Evolutionary conservation across 2,797 vertebrate species (phyloP).

Genomic region (Hippocampus kuda): DNA sequence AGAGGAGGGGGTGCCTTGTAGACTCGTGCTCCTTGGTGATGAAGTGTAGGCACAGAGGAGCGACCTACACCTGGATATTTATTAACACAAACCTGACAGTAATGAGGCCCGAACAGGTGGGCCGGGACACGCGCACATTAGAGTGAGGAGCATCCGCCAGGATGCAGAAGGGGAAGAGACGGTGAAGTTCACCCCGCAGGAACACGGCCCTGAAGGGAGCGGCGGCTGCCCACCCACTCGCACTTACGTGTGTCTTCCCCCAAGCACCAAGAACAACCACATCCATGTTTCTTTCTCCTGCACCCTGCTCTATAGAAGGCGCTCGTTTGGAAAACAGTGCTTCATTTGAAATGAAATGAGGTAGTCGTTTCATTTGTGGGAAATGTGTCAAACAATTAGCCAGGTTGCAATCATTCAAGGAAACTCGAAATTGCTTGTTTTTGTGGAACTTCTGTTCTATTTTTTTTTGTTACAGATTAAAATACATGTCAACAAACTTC

Average conservation of each 20-base stretch:
- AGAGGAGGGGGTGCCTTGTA: slow-evolving; percentile 57
- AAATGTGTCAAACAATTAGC: neutral
- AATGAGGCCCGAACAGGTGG: slow-evolving; percentile 76
- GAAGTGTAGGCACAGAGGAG: slow-evolving; percentile 66
- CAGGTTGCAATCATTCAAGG: neutral
- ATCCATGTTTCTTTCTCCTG: slow-evolving; percentile 28
- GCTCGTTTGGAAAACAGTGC: neutral
- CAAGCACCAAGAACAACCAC: slow-evolving; percentile 29
- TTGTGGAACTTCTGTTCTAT: neutral
- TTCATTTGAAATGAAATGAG: neutral
- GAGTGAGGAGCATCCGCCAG: slow-evolving; percentile 64
- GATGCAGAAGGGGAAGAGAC: slow-evolving; percentile 59
- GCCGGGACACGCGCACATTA: slow-evolving; percentile 69
- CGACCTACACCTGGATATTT: slow-evolving; percentile 76
- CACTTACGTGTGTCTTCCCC: slow-evolving; percentile 30
- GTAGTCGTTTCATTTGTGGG: neutral
- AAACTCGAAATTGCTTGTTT: neutral
- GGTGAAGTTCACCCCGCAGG: slow-evolving; percentile 64
- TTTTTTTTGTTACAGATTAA: neutral
- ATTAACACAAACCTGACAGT: slow-evolving; percentile 75
- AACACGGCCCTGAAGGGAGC: slow-evolving; percentile 39
- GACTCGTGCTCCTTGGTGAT: slow-evolving; percentile 65
- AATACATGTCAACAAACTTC: neutral
- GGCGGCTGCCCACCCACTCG: slow-evolving; percentile 52
- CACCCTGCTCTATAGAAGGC: slow-evolving; percentile 5